These are phyloP conservation scores for Leptura quadrifasciata DNA, from an alignment of 2,888 invertebrate species.

Conservation along the genomic window DNA sequence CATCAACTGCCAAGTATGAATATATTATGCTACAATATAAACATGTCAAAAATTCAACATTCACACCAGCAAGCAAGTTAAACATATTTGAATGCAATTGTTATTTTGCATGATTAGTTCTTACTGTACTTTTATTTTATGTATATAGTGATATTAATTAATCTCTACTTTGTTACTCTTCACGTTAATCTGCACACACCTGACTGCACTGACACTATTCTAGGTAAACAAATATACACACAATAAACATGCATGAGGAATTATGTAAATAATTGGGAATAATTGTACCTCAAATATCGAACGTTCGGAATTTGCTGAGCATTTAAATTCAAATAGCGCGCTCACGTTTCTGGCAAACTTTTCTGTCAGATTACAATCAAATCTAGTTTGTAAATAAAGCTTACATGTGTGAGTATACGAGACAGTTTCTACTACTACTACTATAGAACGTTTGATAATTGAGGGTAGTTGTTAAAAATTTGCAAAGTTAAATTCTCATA, in stretches of 20 bases:
- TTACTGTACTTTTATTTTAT: conserved; percentile 11
- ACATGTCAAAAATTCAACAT: conserved; percentile 3
- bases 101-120: conserved; percentile 27
- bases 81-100: background rate
- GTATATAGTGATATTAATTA: conserved; percentile 21
- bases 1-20: no score
- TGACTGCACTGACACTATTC: conserved; percentile 61
- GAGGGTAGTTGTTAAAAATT: background rate
- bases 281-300: background rate
- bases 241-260: conserved; percentile 43
- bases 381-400: background rate
- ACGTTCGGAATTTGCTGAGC: no score
- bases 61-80: background rate
- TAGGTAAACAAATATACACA: conserved; percentile 64
- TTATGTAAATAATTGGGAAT: background rate
- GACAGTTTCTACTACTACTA: background rate
- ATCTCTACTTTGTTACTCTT: conserved; percentile 46
- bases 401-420: background rate
- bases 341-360: no score
- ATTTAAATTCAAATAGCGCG: no score
- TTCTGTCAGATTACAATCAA: no score
- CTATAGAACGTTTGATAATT: background rate
- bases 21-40: background rate
- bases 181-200: conserved; percentile 58
- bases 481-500: background rate